Base-by-base conservation (phyloP, 2,113 vertebrate species). In the Gymnobelideus leadbeateri region DNA sequence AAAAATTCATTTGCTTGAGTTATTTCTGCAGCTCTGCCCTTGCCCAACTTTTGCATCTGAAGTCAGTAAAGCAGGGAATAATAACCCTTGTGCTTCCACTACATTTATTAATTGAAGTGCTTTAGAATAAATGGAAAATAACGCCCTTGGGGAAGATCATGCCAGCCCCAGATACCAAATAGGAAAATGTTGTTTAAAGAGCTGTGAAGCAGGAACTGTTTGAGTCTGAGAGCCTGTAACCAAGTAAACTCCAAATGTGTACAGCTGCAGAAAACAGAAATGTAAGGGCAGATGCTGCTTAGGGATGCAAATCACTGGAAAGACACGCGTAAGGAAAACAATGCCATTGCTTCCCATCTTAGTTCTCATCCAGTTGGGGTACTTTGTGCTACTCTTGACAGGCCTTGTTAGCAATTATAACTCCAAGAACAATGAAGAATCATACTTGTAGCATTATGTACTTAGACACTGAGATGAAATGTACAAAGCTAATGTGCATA, bases 91-190 rank as follows among this genome's bases (percentile, higher is more conserved):
- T 77, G 21, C 46, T 94, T 90, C 90, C 91, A 93, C 96, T 96
- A 93, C 77, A 93, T 92, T 91, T n/a, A 49, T 96, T 97, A 97
- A 98, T 97, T 96, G 96, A 96, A 96, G 93, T 90, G 89, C 16
- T 0, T 97, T 97, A 97, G 61, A 95, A 95, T 95, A 97, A 98
- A 96, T 95, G 93, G 96, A 95, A 98, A 97, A 98, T 95, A 97
- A 98, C 96, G 95, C 95, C 53, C 97, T 93, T 90, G 96, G 97
- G 97, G 89, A 95, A 98, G 98, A 96, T 97, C 97, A 97, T 3
- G 1, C 90, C 97, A 94, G 96, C 90, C 89, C 94, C 61, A 97
- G 95, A 91, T 93, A 96, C 21, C 89, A 94, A 96, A 90, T 37
- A 94, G 92, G 96, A 97, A 94, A 97, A 89, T 49, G 54, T 91